These are phyloP conservation scores for Ctenoplectra terminalis DNA, from an alignment of 1,140 invertebrate genomes.

Conservation along the genomic window DNA sequence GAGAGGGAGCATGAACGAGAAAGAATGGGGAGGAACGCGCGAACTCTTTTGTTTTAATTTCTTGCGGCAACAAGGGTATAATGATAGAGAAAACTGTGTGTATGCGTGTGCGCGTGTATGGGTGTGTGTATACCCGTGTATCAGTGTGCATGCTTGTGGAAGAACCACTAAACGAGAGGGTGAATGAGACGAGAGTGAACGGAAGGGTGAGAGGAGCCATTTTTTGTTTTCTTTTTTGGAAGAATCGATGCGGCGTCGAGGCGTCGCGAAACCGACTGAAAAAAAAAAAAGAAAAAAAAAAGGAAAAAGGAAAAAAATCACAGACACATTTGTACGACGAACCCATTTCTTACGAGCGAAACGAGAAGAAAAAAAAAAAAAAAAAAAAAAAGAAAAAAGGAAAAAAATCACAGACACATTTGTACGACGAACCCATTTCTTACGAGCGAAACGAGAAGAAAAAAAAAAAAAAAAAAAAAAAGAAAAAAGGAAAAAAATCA, in stretches of 20 bases:
- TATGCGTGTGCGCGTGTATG: background rate
- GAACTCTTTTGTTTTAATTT: conserved; percentile 57
- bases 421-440: conserved; percentile 26
- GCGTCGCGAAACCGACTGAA: conserved; percentile 66
- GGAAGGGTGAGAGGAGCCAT: background rate
- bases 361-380: conserved; percentile 41
- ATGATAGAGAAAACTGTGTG: conserved; percentile 3
- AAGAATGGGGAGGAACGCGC: background rate
- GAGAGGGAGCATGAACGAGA: conserved; percentile 45
- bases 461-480: conserved; percentile 14
- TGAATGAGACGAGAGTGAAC: background rate
- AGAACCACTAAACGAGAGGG: background rate
- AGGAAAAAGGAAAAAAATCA: conserved; percentile 16
- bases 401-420: conserved; percentile 45
- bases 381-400: no score
- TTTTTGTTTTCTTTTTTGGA: background rate
- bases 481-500: conserved; percentile 16
- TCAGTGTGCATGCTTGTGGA: background rate
- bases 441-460: conserved; percentile 24
- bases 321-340: conserved; percentile 42
- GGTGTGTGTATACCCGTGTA: background rate
- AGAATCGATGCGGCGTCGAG: conserved; percentile 55
- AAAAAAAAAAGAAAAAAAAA: conserved; percentile 12
- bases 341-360: background rate
- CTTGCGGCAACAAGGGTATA: conserved; percentile 73